Evolutionary conservation across 2,888 invertebrate species (phyloP).

Genomic region (Uloborus plumipes): DNA sequence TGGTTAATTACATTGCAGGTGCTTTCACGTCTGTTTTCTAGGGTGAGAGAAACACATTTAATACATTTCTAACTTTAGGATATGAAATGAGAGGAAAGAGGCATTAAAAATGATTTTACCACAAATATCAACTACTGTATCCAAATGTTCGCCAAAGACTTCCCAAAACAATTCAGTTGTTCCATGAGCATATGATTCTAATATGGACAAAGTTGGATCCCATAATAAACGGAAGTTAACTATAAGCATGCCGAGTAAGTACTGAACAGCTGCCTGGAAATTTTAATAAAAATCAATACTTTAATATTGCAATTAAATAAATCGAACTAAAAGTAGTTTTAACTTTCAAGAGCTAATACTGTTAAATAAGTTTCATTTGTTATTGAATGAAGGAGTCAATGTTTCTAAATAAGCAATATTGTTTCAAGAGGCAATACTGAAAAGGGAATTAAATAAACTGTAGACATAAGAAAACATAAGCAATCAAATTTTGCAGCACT

Average conservation of each 20-base stretch:
- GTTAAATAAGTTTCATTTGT: not conserved
- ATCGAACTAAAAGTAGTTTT: too few species aligned
- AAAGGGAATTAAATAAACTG: too few species aligned
- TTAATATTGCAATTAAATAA: too few species aligned
- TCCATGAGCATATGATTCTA: slow-evolving; percentile 80
- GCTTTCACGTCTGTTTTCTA: not conserved
- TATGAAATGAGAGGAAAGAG: not conserved
- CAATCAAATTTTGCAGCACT: too few species aligned
- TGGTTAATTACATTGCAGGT: too few species aligned
- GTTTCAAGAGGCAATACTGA: too few species aligned
- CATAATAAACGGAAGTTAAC: slow-evolving; percentile 90
- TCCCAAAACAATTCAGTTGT: slow-evolving; percentile 81
- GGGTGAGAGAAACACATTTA: not conserved
- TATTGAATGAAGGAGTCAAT: not conserved
- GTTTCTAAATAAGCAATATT: not conserved
- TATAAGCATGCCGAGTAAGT: slow-evolving; percentile 84
- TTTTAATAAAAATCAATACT: not conserved
- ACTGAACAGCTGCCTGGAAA: slow-evolving; percentile 78
- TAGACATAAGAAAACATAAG: too few species aligned
- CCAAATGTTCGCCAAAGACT: slow-evolving; percentile 77
- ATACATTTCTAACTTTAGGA: not conserved
- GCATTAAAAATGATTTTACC: slow-evolving; percentile 18
- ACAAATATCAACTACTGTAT: slow-evolving; percentile 70
- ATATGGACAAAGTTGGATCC: slow-evolving; percentile 84
- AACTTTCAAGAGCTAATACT: too few species aligned